These are phyloP conservation scores for Heteromyza rotundicornis DNA, from an alignment of 2,888 invertebrate genomes.

Conservation along the genomic window DNA sequence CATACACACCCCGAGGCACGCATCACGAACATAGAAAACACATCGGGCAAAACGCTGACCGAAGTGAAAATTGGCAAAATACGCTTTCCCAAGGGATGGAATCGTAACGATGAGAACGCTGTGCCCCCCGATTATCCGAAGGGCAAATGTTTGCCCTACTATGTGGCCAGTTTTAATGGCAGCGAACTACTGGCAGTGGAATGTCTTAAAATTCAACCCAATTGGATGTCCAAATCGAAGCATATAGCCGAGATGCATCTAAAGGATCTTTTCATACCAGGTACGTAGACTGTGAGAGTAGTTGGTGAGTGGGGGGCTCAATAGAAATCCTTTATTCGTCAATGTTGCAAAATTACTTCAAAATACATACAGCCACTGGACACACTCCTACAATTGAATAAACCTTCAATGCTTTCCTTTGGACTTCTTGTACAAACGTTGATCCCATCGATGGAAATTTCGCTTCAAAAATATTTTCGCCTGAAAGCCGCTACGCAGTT, in stretches of 20 bases:
- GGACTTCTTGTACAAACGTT: too few species aligned
- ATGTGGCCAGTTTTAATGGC: slow-evolving; percentile 72
- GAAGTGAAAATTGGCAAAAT: slow-evolving; percentile 64
- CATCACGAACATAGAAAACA: slow-evolving; percentile 58
- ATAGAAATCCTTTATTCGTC: too few species aligned
- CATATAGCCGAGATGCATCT: slow-evolving; percentile 49
- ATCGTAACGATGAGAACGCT: slow-evolving; percentile 54
- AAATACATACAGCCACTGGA: neutral
- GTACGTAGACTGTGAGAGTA: slow-evolving; percentile 29
- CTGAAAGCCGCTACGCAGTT: too few species aligned
- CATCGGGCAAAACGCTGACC: slow-evolving; percentile 63
- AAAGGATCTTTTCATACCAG: slow-evolving; percentile 56
- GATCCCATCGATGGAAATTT: too few species aligned
- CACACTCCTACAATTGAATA: too few species aligned
- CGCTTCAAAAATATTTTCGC: too few species aligned
- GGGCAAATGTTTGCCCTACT: slow-evolving; percentile 73
- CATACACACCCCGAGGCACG: slow-evolving; percentile 46
- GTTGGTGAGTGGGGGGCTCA: too few species aligned
- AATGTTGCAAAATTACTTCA: too few species aligned
- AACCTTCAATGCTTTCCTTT: too few species aligned
- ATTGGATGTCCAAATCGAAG: slow-evolving; percentile 77
- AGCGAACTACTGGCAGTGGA: slow-evolving; percentile 68
- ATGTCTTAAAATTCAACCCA: slow-evolving; percentile 81
- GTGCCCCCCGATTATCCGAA: slow-evolving; percentile 52
- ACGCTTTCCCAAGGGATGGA: slow-evolving; percentile 69